Evolutionary conservation across 2,113 vertebrate genomes (phyloP).

Genomic region (Catharus fuscescens): DNA sequence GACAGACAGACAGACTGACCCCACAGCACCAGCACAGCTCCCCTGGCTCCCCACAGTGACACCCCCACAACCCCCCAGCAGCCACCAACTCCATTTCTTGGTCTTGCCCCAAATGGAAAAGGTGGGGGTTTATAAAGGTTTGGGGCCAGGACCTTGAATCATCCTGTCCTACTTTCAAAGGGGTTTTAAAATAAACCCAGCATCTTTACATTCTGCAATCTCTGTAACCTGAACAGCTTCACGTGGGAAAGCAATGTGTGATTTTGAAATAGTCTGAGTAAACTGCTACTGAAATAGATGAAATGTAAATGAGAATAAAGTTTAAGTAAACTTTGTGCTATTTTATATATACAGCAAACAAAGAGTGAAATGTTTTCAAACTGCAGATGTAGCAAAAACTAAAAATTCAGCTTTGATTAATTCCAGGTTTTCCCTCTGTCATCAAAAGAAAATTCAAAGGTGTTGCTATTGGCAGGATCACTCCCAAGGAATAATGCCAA

Average conservation of each 20-base stretch:
- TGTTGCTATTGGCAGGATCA: neutral
- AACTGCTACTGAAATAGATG: neutral
- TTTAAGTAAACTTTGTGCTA: neutral
- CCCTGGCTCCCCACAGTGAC: neutral
- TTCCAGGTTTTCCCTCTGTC: neutral
- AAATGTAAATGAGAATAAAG: neutral
- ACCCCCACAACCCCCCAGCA: neutral
- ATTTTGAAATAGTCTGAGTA: neutral
- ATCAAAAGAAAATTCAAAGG: neutral
- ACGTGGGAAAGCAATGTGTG: neutral
- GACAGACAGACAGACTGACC: neutral
- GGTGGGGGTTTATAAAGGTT: rapidly evolving
- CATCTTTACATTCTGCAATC: neutral
- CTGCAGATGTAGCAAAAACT: neutral
- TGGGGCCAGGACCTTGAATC: neutral
- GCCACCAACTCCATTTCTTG: neutral
- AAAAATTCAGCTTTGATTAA: neutral
- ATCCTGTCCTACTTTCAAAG: neutral
- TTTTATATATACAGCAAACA: neutral
- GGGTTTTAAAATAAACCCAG: neutral
- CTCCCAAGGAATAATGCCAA: neutral
- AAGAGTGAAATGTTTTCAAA: neutral
- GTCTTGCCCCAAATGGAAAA: neutral
- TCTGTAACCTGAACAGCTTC: neutral
- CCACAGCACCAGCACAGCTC: neutral